These are phyloP conservation scores for Tadarida brasiliensis DNA, from an alignment of 2,797 vertebrate genomes.

Conservation along the genomic window DNA sequence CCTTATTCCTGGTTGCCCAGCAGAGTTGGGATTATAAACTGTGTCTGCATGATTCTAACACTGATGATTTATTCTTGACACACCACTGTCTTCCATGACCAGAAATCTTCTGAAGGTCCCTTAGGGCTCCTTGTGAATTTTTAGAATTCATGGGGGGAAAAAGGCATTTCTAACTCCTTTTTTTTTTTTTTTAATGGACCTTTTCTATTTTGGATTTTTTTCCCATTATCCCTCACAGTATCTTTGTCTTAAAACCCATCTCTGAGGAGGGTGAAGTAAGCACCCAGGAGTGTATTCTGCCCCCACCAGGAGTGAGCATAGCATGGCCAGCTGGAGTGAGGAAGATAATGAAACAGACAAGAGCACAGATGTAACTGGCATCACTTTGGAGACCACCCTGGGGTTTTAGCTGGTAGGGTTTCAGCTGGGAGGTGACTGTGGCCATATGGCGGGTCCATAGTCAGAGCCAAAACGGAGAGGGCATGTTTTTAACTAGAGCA, in stretches of 20 bases:
- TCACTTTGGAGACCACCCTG: background rate
- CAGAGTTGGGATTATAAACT: background rate
- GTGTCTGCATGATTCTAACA: background rate
- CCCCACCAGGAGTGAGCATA: background rate
- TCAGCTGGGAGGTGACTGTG: background rate
- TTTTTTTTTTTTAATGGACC: background rate
- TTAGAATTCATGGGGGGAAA: background rate
- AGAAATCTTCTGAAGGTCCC: background rate
- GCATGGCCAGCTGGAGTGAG: background rate
- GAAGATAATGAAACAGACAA: background rate
- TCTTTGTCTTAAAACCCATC: background rate
- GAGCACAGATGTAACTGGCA: background rate
- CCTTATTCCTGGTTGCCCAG: background rate
- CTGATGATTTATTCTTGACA: background rate
- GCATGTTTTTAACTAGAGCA: background rate
- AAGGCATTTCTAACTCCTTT: background rate
- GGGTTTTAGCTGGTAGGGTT: background rate
- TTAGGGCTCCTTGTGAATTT: background rate
- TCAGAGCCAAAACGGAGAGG: background rate
- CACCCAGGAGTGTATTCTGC: fast-evolving
- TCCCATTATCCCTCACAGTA: background rate
- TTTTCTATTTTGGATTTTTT: background rate
- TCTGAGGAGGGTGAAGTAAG: background rate
- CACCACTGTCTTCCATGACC: background rate
- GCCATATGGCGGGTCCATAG: background rate